Conservation (phyloP, 2,113 vertebrate species). For the Cryptotis parvus region DNA sequence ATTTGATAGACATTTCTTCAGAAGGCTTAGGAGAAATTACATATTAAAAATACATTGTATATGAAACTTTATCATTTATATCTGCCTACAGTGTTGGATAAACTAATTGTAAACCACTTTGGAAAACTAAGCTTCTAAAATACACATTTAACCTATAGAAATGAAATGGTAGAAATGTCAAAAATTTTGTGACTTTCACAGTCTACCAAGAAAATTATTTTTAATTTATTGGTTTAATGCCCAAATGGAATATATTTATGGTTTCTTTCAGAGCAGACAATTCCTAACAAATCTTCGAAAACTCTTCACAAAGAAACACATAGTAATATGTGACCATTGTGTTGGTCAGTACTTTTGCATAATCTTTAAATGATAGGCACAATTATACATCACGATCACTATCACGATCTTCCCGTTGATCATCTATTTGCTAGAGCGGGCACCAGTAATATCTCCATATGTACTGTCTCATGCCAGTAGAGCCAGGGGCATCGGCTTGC, state of each 20-base stretch:
- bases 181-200: constrained; percentile 54
- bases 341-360: too few relatives aligned
- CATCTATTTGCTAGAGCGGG: too few relatives aligned
- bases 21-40: constrained; percentile 80
- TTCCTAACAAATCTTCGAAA: background rate
- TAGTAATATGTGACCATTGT: background rate
- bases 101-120: constrained; percentile 81
- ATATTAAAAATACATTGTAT: constrained; percentile 83
- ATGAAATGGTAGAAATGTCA: constrained; percentile 56
- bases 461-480: too few relatives aligned
- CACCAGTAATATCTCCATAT: too few relatives aligned
- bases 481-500: too few relatives aligned
- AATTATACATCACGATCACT: too few relatives aligned
- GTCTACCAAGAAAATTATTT: constrained; percentile 26
- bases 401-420: too few relatives aligned
- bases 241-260: background rate
- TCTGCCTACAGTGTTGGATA: constrained; percentile 69
- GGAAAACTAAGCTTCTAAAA: constrained; percentile 66
- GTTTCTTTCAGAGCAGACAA: background rate
- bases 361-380: too few relatives aligned
- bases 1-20: constrained; percentile 85
- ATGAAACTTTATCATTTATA: constrained; percentile 77
- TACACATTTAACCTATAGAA: constrained; percentile 36
- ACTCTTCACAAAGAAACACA: background rate
- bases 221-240: constrained; percentile 63